These are phyloP conservation scores for Aphelocoma coerulescens DNA, from an alignment of 2,113 vertebrate genomes.

Conservation along the genomic window DNA sequence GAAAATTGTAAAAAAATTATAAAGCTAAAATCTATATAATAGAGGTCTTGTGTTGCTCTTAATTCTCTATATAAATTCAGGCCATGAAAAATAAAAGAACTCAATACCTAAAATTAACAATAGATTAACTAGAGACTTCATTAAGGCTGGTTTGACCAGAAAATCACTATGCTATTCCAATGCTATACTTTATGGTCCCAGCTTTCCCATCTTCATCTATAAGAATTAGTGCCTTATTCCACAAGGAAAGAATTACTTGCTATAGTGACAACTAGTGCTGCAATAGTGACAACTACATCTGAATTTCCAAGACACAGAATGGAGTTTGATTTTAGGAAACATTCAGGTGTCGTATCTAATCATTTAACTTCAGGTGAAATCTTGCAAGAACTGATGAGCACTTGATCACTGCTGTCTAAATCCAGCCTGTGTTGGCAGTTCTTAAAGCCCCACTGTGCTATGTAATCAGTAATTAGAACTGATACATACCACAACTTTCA, in stretches of 20 bases:
- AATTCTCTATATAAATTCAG: not conserved
- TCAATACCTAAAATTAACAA: not conserved
- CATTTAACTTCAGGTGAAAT: not conserved
- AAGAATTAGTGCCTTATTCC: not conserved
- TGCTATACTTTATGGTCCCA: not conserved
- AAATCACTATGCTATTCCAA: not conserved
- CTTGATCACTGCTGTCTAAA: not conserved
- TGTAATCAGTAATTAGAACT: not conserved
- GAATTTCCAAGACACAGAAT: not conserved
- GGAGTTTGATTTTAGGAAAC: not conserved
- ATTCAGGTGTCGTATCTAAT: not conserved
- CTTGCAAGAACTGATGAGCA: not conserved
- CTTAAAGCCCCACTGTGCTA: not conserved
- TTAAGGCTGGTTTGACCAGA: not conserved
- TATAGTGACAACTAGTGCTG: not conserved
- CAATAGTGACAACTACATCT: not conserved
- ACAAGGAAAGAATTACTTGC: not conserved
- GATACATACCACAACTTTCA: not conserved
- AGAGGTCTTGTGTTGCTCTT: not conserved
- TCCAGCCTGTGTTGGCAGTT: not conserved
- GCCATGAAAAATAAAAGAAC: not conserved
- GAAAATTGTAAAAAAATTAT: not conserved
- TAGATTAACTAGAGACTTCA: not conserved
- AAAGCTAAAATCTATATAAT: not conserved
- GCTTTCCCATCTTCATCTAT: not conserved